Evolutionary conservation across 2,113 vertebrate species (phyloP).

Genomic region (Atractosteus spatula): DNA sequence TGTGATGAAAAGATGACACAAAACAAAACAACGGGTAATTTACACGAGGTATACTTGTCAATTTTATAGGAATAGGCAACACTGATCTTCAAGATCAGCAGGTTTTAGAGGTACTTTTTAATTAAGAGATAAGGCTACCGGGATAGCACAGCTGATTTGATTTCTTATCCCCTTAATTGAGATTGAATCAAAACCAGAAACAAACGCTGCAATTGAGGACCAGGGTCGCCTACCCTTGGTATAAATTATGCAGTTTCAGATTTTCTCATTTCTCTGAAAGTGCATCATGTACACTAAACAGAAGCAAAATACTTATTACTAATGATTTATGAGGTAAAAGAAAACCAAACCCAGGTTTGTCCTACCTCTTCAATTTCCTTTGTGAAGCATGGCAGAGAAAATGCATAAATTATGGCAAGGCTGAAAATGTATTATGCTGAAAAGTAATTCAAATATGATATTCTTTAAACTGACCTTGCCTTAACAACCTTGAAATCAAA

Average conservation of each 20-base stretch:
- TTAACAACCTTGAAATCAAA: not conserved
- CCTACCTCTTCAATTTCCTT: constrained; percentile 99
- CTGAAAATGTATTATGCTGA: constrained; percentile 50
- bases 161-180: too few relatives aligned
- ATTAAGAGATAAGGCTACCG: too few relatives aligned
- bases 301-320: not conserved
- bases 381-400: constrained; percentile 87
- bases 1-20: constrained; percentile 2
- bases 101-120: too few relatives aligned
- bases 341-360: constrained; percentile 57
- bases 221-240: not conserved
- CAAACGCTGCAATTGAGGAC: too few relatives aligned
- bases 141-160: too few relatives aligned
- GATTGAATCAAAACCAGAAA: too few relatives aligned
- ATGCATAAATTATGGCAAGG: constrained; percentile 81
- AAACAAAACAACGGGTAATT: not conserved
- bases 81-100: too few relatives aligned
- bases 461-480: not conserved
- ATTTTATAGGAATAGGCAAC: too few relatives aligned
- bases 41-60: too few relatives aligned
- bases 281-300: not conserved
- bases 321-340: not conserved
- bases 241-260: not conserved
- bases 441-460: constrained; percentile 41
- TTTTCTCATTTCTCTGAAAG: not conserved